Evolutionary conservation across 1,140 invertebrate genomes (phyloP), one percentile per base, ranked within the genome.

Genomic region (Apis laboriosa): DNA sequence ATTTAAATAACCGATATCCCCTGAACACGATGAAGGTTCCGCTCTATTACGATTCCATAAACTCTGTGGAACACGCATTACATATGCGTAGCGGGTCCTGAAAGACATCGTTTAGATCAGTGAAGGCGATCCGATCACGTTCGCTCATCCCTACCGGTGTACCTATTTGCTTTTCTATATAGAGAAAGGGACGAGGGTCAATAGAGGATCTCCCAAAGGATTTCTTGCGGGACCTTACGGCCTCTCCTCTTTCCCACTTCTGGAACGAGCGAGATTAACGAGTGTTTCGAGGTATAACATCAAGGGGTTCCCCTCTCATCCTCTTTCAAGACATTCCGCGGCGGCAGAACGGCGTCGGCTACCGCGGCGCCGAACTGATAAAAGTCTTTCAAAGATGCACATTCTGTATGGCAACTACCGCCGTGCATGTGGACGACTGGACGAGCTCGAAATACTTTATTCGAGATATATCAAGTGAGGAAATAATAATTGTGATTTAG

Each of bases 201-300:
- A 83, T 83, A 77, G 73, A 58, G 73, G 49, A 28, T 77, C 24
- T 63, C 79, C 71, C 60, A 56, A 63, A 87, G 85, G 84, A 82
- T 71, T 85, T 76, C 84, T 87, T 86, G 67, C 66, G 61, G 66
- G 58, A 70, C 51, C 66, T 83, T 66, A 83, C 58, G 51, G 13
- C 56, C 64, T 19, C 53, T 77, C 58, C 58, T 28, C 63, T 60
- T 66, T 51, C 51, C 53, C 34, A 24, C 67, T 70, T 64, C 83
- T 64, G 43, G 58, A 49, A 43, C 53, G 58, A 53, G 43, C 70
- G 60, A 85, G 85, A 86, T 86, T 86, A 86, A 86, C 83, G 85
- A 86, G 77, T 86, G 84, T 76, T 84, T 82, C 78, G 79, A 77
- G 77, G 83, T 64, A 43, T 43, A 78, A 55, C 56, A 79, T 77